Conservation (phyloP, 2,113 vertebrate species). For the Ciconia boyciana region DNA sequence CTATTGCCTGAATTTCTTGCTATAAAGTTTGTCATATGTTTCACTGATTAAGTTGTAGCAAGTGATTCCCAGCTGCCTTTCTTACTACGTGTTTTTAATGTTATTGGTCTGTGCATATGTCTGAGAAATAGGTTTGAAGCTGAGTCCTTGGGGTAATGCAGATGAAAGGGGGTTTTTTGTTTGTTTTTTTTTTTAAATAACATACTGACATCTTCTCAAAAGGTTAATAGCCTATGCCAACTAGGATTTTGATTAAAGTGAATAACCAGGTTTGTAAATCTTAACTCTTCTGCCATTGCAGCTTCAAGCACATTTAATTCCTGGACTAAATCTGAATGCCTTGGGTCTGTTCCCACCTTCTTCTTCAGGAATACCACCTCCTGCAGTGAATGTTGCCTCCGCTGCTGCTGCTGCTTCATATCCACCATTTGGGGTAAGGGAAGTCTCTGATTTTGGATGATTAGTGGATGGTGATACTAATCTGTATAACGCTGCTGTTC, state of each 20-base stretch:
- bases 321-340: slow-evolving; percentile 96
- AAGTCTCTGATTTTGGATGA: not conserved
- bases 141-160: not conserved
- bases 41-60: not conserved
- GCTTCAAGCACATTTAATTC: slow-evolving; percentile 98
- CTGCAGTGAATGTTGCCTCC: slow-evolving; percentile 85
- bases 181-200: not conserved
- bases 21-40: not conserved
- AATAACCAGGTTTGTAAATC: slow-evolving; percentile 19
- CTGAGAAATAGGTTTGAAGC: not conserved
- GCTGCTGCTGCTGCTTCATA: slow-evolving; percentile 85
- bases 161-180: not conserved
- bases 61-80: not conserved
- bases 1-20: not conserved
- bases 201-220: not conserved
- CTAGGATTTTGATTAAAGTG: not conserved
- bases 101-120: not conserved
- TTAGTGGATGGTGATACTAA: not conserved
- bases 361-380: slow-evolving; percentile 86
- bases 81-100: not conserved
- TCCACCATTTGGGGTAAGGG: slow-evolving; percentile 91
- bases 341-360: slow-evolving; percentile 94
- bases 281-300: slow-evolving; percentile 69
- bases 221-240: not conserved
- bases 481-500: not conserved